Evolutionary conservation across 1,140 invertebrate genomes (phyloP).

Genomic region (Bombus polaris): DNA sequence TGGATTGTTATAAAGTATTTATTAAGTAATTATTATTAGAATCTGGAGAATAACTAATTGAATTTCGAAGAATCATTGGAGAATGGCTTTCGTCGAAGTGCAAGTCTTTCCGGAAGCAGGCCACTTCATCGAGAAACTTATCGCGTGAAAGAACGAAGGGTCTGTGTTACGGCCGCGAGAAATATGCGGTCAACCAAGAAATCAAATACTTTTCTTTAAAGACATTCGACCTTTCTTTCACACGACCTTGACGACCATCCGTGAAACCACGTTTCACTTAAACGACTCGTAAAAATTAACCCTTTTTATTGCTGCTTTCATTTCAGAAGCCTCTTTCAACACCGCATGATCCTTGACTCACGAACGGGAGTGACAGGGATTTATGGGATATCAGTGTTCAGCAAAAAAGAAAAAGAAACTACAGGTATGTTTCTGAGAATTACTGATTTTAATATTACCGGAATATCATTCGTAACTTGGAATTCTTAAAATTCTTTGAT

Average conservation of each 20-base stretch:
- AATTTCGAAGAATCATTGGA: neutral
- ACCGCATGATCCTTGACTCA: neutral
- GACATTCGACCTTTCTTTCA: constrained; percentile 33
- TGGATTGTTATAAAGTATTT: too few species aligned
- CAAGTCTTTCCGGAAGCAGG: constrained; percentile 34
- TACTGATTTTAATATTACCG: neutral
- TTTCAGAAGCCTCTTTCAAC: neutral
- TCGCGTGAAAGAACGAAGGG: constrained; percentile 38
- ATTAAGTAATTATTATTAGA: too few species aligned
- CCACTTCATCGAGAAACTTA: constrained; percentile 30
- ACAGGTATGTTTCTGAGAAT: neutral
- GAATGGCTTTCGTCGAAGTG: neutral
- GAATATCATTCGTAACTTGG: neutral
- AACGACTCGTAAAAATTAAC: neutral
- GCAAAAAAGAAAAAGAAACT: neutral
- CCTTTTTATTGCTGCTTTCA: neutral
- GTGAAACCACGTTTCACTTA: constrained; percentile 31
- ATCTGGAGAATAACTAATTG: neutral
- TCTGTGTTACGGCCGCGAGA: constrained; percentile 24
- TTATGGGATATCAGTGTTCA: neutral
- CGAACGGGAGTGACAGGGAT: neutral
- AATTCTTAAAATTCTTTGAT: neutral
- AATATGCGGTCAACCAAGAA: constrained; percentile 53
- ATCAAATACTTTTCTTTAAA: constrained; percentile 45
- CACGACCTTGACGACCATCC: constrained; percentile 36